A percentile compares a stretch with the other conserved stretches of the same genome.
phyloP scores from a whole-genome alignment of 2,888 invertebrate genomes.

The Sinotaia quadrata region DNA sequence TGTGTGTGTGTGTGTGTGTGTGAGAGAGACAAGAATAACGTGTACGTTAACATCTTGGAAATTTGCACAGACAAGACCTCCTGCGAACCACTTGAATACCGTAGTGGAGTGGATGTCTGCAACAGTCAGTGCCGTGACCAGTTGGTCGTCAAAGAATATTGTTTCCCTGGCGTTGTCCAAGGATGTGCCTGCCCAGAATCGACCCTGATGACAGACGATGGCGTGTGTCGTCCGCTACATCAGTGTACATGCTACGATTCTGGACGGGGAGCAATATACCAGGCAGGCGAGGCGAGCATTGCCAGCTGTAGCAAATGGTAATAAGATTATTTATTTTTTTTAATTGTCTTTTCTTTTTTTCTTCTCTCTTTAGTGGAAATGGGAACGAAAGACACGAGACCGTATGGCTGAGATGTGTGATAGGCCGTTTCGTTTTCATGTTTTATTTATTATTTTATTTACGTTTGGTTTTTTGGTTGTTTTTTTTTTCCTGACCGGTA shows the following conservation, averaged over 20 bases:
- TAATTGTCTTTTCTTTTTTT: too few species aligned
- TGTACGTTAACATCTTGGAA: too few species aligned
- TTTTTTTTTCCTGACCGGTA: too few species aligned
- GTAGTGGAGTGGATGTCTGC: slow-evolving; percentile 1
- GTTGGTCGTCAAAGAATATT: neutral
- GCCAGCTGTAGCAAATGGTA: slow-evolving; percentile 7
- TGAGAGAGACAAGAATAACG: too few species aligned
- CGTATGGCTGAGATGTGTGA: too few species aligned
- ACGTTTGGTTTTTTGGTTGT: too few species aligned
- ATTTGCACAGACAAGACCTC: slow-evolving; percentile 3
- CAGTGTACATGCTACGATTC: slow-evolving; percentile 18
- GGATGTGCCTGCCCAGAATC: slow-evolving; percentile 5
- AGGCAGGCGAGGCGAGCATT: neutral
- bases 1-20: neutral
- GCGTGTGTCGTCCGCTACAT: neutral
- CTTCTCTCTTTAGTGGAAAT: too few species aligned
- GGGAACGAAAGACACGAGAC: too few species aligned
- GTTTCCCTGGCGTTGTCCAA: neutral
- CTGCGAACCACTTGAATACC: neutral
- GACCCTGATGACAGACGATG: neutral
- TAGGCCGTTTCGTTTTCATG: too few species aligned
- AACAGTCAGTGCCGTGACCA: slow-evolving; percentile 15
- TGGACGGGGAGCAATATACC: neutral
- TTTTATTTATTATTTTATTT: too few species aligned
- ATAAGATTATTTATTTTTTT: neutral